Conservation (phyloP, 2,797 vertebrate species). For the Champsocephalus esox region DNA sequence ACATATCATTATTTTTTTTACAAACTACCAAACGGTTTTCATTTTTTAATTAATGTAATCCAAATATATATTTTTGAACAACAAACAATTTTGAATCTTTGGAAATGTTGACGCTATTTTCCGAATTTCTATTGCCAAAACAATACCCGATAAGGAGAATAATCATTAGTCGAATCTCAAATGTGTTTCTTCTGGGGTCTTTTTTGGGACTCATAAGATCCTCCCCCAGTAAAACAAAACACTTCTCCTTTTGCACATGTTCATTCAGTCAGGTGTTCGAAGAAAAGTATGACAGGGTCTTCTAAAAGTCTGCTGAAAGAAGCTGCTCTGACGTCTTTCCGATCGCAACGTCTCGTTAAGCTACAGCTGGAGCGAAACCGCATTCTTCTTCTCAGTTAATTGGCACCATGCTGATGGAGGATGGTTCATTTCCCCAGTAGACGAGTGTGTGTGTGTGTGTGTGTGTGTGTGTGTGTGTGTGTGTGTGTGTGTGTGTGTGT, state of each 20-base stretch:
- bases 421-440: slow-evolving; percentile 48
- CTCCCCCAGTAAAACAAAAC: too few species aligned
- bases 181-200: neutral
- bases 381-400: slow-evolving; percentile 60
- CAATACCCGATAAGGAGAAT: neutral
- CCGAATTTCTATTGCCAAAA: neutral
- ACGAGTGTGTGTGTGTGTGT: slow-evolving; percentile 32
- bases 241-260: too few species aligned
- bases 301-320: neutral
- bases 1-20: too few species aligned
- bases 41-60: neutral
- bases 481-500: neutral
- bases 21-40: neutral
- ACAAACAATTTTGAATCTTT: neutral
- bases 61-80: neutral
- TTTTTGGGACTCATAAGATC: neutral
- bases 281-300: neutral
- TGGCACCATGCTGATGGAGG: slow-evolving; percentile 65
- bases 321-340: slow-evolving; percentile 1
- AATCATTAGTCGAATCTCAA: neutral
- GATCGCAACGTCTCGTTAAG: slow-evolving; percentile 36
- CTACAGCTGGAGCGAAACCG: slow-evolving; percentile 46
- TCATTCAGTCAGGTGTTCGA: neutral
- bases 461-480: slow-evolving; percentile 17
- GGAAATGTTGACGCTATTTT: neutral